Base-by-base conservation (phyloP, 2,888 invertebrate genomes). In the Tupiocoris notatus region DNA sequence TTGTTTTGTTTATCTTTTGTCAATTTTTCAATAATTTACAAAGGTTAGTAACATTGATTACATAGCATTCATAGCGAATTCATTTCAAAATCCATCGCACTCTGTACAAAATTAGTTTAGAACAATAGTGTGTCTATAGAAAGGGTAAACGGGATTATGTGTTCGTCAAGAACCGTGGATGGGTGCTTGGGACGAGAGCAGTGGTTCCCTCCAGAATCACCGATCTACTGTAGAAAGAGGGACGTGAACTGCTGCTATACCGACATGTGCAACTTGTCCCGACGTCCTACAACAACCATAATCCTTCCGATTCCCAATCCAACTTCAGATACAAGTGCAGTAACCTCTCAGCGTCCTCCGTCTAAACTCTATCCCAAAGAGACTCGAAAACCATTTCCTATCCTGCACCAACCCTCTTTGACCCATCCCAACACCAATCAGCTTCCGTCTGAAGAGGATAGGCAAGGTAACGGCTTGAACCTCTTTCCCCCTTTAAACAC, bases 201-300 rank as follows among this genome's bases (percentile, higher is more conserved):
- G 77, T 86, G 86, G 87, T 87, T 89, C 82, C 90, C 90, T 81
- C 89, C 89, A 81, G 89, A 88, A 84, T 84, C 85, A 81, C 86
- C 89, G 65, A 56, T 66, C 58, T 25, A 17, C 23, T 78, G 78
- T 75, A 25, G 18, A n/a, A 77, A 65, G 59, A 20, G 73, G 20
- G 39, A 73, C 21, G 57, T 57, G 20, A 17, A 22, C 77, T 79
- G 77, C 66, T 64, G 70, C 54, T 6, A 17, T 20, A 62, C 25
- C 6, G 77, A 77, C 64, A 71, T 77, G 68, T 78, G 77, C 77
- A 77, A 79, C 70, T 74, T 59, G 74, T 68, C 39, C 39, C 39
- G 39, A 17, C 23, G 17, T 16, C n/a, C 22, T 54, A 9, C 20
- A 56, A 0, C 20, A 25, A 61, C 63, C 56, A 22, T 17, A 7